A percentile compares a stretch with the other conserved stretches of the same genome.
phyloP scores from a whole-genome alignment of 2,888 invertebrate genomes.

The Xylota segnis region DNA sequence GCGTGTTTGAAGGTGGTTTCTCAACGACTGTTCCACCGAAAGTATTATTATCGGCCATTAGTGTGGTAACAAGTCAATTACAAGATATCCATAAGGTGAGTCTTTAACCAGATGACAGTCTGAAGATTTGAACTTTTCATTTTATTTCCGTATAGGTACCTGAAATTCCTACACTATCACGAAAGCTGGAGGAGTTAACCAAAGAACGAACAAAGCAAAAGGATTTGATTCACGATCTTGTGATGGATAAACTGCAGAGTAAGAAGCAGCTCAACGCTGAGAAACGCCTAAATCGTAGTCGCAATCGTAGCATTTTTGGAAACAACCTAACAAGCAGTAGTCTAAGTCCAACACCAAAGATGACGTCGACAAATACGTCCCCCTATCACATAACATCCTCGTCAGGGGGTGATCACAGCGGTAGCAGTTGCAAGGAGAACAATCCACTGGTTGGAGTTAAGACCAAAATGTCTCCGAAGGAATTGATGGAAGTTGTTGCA shows the following conservation, averaged over 20 bases:
- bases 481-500: slow-evolving; percentile 79
- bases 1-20: slow-evolving; percentile 60
- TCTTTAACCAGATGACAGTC: not conserved
- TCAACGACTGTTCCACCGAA: slow-evolving; percentile 58
- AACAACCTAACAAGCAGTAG: slow-evolving; percentile 80
- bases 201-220: slow-evolving; percentile 93
- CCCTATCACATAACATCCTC: slow-evolving; percentile 81
- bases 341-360: slow-evolving; percentile 82
- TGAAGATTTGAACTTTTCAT: slow-evolving; percentile 61
- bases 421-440: slow-evolving; percentile 77
- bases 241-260: slow-evolving; percentile 91
- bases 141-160: slow-evolving; percentile 80
- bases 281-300: slow-evolving; percentile 87
- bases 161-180: slow-evolving; percentile 86
- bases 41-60: slow-evolving; percentile 49
- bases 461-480: slow-evolving; percentile 74
- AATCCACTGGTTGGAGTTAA: slow-evolving; percentile 79
- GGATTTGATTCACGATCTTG: slow-evolving; percentile 92
- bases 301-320: slow-evolving; percentile 84
- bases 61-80: slow-evolving; percentile 48
- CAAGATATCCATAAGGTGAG: slow-evolving; percentile 69
- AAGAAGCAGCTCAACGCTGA: slow-evolving; percentile 88
- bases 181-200: slow-evolving; percentile 91
- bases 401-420: slow-evolving; percentile 77
- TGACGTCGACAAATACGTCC: slow-evolving; percentile 82